Conservation (phyloP, 1,140 invertebrate genomes). For the Penaeus japonicus region DNA sequence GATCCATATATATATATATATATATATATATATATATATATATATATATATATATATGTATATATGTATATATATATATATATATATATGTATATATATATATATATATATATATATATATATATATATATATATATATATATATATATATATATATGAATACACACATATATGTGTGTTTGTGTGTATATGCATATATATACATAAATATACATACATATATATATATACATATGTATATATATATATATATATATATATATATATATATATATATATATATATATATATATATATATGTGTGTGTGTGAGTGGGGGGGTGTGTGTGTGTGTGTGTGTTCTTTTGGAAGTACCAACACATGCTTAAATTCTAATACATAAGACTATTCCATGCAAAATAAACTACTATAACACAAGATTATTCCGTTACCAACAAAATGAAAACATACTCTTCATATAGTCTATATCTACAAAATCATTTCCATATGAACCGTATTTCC, state of each 20-base stretch:
- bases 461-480: too few relatives aligned
- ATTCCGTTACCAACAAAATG: too few relatives aligned
- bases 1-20: background rate
- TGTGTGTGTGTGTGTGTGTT: background rate
- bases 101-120: conserved; percentile 8
- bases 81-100: background rate
- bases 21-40: background rate
- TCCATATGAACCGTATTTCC: too few relatives aligned
- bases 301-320: background rate
- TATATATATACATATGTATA: background rate
- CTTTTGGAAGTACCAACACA: background rate
- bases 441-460: too few relatives aligned
- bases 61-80: background rate
- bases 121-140: conserved; percentile 15
- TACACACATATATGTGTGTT: background rate
- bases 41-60: background rate
- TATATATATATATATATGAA: background rate
- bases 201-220: background rate
- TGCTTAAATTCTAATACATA: too few relatives aligned
- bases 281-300: background rate
- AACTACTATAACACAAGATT: too few relatives aligned
- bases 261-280: background rate
- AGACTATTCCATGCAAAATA: too few relatives aligned
- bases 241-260: background rate
- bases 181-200: background rate